These are phyloP conservation scores for Zaprionus capensis DNA, from an alignment of 1,140 invertebrate genomes.

Conservation along the genomic window DNA sequence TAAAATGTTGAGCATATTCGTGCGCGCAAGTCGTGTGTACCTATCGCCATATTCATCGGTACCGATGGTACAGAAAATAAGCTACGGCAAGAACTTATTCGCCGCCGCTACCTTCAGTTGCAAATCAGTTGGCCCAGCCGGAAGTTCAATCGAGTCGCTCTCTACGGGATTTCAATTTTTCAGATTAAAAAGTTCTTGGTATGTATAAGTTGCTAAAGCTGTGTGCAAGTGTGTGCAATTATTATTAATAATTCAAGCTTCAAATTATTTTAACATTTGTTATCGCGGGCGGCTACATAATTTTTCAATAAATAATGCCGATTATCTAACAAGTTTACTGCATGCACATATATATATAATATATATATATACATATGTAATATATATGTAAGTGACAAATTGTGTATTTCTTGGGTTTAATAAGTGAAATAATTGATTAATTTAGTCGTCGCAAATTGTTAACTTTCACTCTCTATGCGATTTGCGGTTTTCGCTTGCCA, in stretches of 20 bases:
- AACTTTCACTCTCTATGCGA: conserved; percentile 22
- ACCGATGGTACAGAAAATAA: conserved; percentile 21
- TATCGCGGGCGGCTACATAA: background rate
- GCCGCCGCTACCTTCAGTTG: conserved; percentile 55
- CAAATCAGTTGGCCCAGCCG: conserved; percentile 65
- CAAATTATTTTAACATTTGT: conserved; percentile 23
- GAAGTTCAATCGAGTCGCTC: conserved; percentile 53
- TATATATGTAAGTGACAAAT: background rate
- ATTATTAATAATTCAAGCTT: conserved; percentile 26
- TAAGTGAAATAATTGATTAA: conserved; percentile 7
- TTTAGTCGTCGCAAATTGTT: background rate
- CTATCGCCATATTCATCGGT: conserved; percentile 21
- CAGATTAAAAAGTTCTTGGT: conserved; percentile 68
- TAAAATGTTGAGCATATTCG: conserved; percentile 44
- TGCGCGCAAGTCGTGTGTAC: conserved; percentile 32
- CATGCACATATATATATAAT: background rate
- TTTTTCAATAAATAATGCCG: conserved; percentile 14
- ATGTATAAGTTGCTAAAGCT: conserved; percentile 48
- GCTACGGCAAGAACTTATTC: conserved; percentile 19
- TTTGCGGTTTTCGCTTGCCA: background rate
- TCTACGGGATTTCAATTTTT: conserved; percentile 61
- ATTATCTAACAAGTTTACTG: conserved; percentile 66
- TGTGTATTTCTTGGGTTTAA: background rate
- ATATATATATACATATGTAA: conserved; percentile 12
- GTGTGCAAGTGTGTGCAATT: conserved; percentile 26